Base-by-base conservation (phyloP, 2,888 invertebrate genomes). In the Taenaris catops region DNA sequence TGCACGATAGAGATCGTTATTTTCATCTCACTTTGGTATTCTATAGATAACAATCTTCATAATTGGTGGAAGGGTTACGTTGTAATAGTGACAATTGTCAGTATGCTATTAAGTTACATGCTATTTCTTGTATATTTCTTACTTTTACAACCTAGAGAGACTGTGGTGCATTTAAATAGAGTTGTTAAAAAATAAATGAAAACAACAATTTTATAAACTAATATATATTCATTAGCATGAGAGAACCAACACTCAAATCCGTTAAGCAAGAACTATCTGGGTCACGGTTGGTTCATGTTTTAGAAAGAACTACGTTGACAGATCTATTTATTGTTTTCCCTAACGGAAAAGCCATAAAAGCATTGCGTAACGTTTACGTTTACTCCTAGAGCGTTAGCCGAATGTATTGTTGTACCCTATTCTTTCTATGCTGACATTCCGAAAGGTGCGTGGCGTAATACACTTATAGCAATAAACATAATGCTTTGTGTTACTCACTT, bases 61-160 rank as follows among this genome's bases (percentile, higher is more conserved):
- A 89, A 89, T 44, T 94, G 92, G 89, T 94, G 94, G 93, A 92
- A 89, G 56, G 71, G 74, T 16, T 94, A 90, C 53, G 81, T 91
- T 29, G 91, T 91, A 49, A 87, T 89, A 46, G 74, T 90, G 19
- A 91, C 93, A 29, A 72, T 91, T 5, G 74, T 80, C 8, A 90
- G 92, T 49, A 79, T 90, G 31, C 46, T 89, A 4, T 64, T 91
- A 12, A 91, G 92, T 51, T 69, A 90, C 28, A 68, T 87, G 46
- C 89, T 91, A 41, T 88, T 93, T 62, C 51, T 91, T 14, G 87
- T 91, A 18, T 93, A 93, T 72, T 89, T 91, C 51, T 78, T 80
- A 31, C 51, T 92, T 25, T 78, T 92, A 43, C 90, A 91, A 55
- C 93, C 93, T 1, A 83, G 87, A 48, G 88, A 90, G 55, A 88